Base-by-base conservation (phyloP, 2,888 invertebrate species). In the Theodoxus fluviatilis region DNA sequence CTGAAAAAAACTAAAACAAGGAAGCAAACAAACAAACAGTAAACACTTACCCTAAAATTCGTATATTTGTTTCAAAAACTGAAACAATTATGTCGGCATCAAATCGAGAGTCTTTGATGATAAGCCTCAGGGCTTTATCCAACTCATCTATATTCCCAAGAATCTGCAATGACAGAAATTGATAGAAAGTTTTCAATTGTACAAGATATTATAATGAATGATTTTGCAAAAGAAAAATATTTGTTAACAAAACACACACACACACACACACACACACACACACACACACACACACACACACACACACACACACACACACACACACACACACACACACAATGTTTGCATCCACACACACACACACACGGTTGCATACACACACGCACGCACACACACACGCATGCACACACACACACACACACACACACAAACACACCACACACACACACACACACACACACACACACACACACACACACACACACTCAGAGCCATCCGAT, bases 51-150 rank as follows among this genome's bases (percentile, higher is more conserved):
- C 98, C 98, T n/a, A 99, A 89, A 89, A 99, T 93, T 78, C 98
- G 90, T 80, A 99, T 99, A 87, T 98, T 99, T 9, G 97, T 97
- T 88, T 99, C 98, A 88, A 99, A 99, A 3, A 99, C 95, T 0
- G 98, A 98, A 9, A 99, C 98, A 68, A 96, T 92, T 73, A 98
- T 92, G 88, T 99, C 96, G 77, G 91, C 93, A 86, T 99, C 96
- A 87, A 99, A 98, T 69, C 91, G 91, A 7, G 98, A 95, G 86
- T 95, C 93, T 71, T 90, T 90, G 74, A 96, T 92, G 55, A 98
- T 92, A 74, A 94, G 89, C 87, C 92, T 92, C 3, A 96, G 93
- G 33, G 96, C 96, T 79, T 91, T 91, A 86, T 96, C 98, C 89
- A 99, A 99, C 89, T 98, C 96, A 66, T 93, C 92, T 83, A 96